These are phyloP conservation scores for Gibbula magus DNA, from an alignment of 2,888 invertebrate species.

Conservation along the genomic window DNA sequence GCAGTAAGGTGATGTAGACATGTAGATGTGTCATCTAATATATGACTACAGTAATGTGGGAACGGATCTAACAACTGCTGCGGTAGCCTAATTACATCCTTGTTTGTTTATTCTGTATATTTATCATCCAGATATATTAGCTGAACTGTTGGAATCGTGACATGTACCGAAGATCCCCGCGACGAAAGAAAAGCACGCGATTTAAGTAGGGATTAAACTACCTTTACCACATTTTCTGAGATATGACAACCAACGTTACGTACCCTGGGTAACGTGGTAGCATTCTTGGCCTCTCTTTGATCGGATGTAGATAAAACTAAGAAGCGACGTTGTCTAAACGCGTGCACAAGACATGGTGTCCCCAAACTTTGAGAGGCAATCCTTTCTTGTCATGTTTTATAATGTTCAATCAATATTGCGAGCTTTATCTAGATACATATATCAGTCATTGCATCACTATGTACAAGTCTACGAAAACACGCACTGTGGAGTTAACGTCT, in stretches of 20 bases:
- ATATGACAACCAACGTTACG: not conserved
- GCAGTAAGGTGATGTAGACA: too few relatives aligned
- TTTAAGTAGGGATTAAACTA: not conserved
- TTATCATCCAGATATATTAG: not conserved
- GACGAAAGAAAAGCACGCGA: not conserved
- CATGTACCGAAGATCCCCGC: not conserved
- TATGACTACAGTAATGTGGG: too few relatives aligned
- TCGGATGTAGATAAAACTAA: not conserved
- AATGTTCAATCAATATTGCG: not conserved
- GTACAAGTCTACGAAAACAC: too few relatives aligned
- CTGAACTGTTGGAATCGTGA: not conserved
- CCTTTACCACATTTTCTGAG: not conserved
- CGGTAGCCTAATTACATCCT: too few relatives aligned
- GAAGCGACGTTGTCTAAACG: not conserved
- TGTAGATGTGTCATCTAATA: too few relatives aligned
- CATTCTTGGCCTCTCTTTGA: not conserved
- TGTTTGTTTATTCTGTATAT: not conserved
- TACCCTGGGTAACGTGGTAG: not conserved
- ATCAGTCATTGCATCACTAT: not conserved
- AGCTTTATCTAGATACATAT: not conserved
- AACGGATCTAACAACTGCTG: too few relatives aligned
- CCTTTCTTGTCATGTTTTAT: not conserved
- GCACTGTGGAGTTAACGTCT: too few relatives aligned
- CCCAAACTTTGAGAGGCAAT: not conserved
- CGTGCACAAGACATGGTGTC: conserved; percentile 8